A percentile compares a stretch with the other conserved stretches of the same genome.
These are phyloP conservation scores for Meles meles DNA, from an alignment of 2,113 vertebrate species.

Conservation along the genomic window DNA sequence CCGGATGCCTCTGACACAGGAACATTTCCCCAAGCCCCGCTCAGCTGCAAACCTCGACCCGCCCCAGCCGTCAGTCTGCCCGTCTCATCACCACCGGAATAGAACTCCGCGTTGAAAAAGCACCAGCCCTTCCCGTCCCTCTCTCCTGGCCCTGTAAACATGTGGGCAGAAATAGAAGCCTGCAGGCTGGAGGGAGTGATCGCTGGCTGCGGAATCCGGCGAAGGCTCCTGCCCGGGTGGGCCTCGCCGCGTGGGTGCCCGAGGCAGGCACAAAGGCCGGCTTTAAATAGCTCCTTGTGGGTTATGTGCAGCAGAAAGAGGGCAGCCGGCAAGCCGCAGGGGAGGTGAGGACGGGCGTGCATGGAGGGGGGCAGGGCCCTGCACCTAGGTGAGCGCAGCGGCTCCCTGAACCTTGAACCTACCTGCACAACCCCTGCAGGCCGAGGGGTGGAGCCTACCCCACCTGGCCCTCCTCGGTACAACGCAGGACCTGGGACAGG, in stretches of 20 bases:
- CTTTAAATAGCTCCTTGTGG: constrained; percentile 68
- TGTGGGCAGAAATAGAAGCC: constrained; percentile 50
- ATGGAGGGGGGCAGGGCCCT: neutral
- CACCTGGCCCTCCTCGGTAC: neutral
- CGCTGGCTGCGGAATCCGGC: constrained; percentile 7
- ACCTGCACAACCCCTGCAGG: neutral
- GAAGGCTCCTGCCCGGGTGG: constrained; percentile 43
- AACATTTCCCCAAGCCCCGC: neutral
- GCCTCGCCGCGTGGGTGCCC: constrained; percentile 51
- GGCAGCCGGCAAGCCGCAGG: neutral
- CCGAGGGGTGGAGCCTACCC: neutral
- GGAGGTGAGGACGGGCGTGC: neutral
- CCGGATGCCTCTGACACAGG: neutral
- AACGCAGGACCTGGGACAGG: neutral
- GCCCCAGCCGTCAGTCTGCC: neutral
- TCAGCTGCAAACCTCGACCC: neutral
- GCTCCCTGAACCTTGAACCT: neutral
- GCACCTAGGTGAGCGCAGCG: neutral
- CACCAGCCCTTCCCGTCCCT: neutral
- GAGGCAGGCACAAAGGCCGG: constrained; percentile 25
- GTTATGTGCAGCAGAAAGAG: neutral
- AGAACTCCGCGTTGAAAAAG: neutral
- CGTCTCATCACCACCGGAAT: neutral
- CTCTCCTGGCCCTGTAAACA: constrained; percentile 23
- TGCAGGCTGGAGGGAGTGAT: constrained; percentile 33